These are phyloP conservation scores for Lycophotia porphyrea DNA, from an alignment of 2,888 invertebrate genomes.

Conservation along the genomic window DNA sequence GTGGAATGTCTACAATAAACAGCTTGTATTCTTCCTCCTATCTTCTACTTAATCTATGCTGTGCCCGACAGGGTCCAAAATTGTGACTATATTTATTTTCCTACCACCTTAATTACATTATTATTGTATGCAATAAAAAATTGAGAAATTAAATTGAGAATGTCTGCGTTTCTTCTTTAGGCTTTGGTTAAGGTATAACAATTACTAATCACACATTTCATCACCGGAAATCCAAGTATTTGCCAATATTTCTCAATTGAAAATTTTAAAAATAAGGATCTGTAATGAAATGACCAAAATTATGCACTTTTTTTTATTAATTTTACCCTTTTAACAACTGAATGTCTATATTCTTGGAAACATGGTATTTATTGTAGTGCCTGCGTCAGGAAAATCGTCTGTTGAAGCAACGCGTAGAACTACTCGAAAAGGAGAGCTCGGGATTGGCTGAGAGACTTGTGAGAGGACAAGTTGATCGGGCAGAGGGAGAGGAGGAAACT, in stretches of 20 bases:
- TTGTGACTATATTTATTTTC: too few species aligned
- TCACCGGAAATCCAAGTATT: slow-evolving; percentile 3
- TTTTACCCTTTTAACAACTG: slow-evolving; percentile 51
- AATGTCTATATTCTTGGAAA: slow-evolving; percentile 61
- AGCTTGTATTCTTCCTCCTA: too few species aligned
- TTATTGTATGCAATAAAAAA: too few species aligned
- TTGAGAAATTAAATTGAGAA: too few species aligned
- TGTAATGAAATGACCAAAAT: slow-evolving; percentile 11
- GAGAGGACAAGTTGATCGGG: slow-evolving; percentile 97
- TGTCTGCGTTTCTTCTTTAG: slow-evolving; percentile 37
- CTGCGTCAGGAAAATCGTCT: slow-evolving; percentile 98
- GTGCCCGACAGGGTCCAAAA: too few species aligned
- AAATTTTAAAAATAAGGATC: not conserved
- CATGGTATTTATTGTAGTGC: slow-evolving; percentile 77
- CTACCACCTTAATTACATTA: too few species aligned
- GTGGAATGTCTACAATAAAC: slow-evolving; percentile 18
- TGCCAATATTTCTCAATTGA: not conserved
- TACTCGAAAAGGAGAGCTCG: slow-evolving; percentile 98
- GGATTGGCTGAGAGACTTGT: slow-evolving; percentile 98
- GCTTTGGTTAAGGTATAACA: slow-evolving; percentile 34
- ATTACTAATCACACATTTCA: slow-evolving; percentile 34
- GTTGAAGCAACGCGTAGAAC: slow-evolving; percentile 98
- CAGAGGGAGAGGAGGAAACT: slow-evolving; percentile 98
- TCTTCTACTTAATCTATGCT: too few species aligned
- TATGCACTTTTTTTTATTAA: slow-evolving; percentile 26